A percentile compares a stretch with the other conserved stretches of the same genome.
Conservation (phyloP, 2,797 vertebrate species). For the Enteromius radiatus region DNA sequence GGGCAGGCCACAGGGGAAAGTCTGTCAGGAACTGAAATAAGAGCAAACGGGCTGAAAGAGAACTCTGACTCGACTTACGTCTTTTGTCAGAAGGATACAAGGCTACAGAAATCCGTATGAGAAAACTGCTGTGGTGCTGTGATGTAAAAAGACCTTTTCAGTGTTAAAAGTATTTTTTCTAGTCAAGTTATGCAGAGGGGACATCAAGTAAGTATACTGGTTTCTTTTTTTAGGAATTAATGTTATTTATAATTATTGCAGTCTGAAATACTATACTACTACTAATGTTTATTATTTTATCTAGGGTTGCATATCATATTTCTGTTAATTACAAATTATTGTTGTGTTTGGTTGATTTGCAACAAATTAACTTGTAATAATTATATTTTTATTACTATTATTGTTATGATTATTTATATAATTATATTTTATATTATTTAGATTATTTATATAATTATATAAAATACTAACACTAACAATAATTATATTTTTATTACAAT, state of each 20-base stretch:
- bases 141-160: background rate
- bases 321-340: background rate
- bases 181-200: background rate
- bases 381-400: background rate
- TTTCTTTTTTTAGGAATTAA: background rate
- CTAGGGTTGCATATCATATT: background rate
- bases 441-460: too few species aligned
- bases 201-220: background rate
- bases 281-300: background rate
- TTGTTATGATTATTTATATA: background rate
- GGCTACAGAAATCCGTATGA: background rate
- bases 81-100: slow-evolving; percentile 57
- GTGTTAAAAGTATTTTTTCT: background rate
- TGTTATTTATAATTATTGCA: background rate
- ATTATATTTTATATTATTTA: too few species aligned
- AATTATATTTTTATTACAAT: too few species aligned
- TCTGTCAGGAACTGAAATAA: slow-evolving; percentile 64
- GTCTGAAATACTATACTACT: background rate
- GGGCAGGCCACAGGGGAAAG: slow-evolving; percentile 55
- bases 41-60: slow-evolving; percentile 53
- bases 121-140: background rate
- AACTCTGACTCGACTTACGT: slow-evolving; percentile 57
- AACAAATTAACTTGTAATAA: background rate
- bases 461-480: too few species aligned
- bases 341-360: background rate